Base-by-base conservation (phyloP, 1,140 invertebrate species). In the Meloidogyne chitwoodi region DNA sequence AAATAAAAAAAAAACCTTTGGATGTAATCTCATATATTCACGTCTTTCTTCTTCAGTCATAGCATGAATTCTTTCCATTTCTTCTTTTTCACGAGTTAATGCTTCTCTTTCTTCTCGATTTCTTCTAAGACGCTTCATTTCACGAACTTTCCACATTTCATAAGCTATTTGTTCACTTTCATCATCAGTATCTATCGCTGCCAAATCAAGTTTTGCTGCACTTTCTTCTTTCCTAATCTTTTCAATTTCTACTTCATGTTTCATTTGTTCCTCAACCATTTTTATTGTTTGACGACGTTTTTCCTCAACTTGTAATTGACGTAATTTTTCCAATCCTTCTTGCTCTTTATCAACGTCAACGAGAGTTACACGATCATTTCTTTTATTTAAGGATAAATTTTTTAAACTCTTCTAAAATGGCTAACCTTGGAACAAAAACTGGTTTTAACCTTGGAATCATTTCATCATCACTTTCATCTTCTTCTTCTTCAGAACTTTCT, bases 21-120 rank as follows among this genome's bases (percentile, higher is more conserved):
- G 96, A 90, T 98, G 98, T n/a, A 92, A 88, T 68, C 94, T 91
- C 22, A 93, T 88, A 86, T 98, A 96, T 76, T 92, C 91, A 66
- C 93, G 90, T 68, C 95, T 90, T 86, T 99, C 95, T 88, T 99
- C 96, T 87, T 99, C 97, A 0, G 94, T 97, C 92, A 99, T 92
- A 80, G 92, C 94, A 65, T 94, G 91, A 82, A 98, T 88, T 77
- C 93, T 90, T 77, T 99, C 96, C 64, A 97, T 92, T 86, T 98
- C 94, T 68, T 92, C 82, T 81, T 93, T 91, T 84, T 99, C 96
- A 81, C 92, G 90, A 74, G 90, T 90, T 71, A 87, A 93, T 91
- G 90, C 72, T 90, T 98, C 95, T 83, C 93, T 89, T 89, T 97
- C 94, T 83, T 99, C 95, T 79, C 95, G 91, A 87, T 98, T 94